phyloP scores from a whole-genome alignment of 2,797 vertebrate species.

The Melanotaenia boesemani region DNA sequence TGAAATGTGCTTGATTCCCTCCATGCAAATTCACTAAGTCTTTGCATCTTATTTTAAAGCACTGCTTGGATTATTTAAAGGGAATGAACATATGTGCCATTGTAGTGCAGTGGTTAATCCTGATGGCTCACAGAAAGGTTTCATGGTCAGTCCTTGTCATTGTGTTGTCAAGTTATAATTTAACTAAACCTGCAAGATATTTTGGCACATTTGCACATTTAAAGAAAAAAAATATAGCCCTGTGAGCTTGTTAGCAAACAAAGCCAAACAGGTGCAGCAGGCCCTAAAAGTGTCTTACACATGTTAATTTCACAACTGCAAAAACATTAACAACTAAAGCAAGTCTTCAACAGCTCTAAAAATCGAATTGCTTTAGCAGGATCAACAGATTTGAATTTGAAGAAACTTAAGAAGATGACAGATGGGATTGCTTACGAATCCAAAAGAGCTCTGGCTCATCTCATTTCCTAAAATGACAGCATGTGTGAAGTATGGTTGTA shows the following conservation, averaged over 20 bases:
- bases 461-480: conserved; percentile 45
- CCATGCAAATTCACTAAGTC: conserved; percentile 7
- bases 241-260: background rate
- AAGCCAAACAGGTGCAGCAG: background rate
- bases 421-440: conserved; percentile 44
- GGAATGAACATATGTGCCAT: background rate
- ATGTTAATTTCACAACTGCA: background rate
- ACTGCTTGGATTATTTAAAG: background rate
- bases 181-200: no score
- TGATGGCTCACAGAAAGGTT: background rate
- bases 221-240: background rate
- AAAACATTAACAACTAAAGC: background rate
- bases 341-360: background rate
- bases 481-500: conserved; percentile 24
- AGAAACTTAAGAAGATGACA: conserved; percentile 39
- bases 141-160: background rate
- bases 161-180: background rate
- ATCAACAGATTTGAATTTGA: conserved; percentile 44
- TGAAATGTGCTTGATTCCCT: conserved; percentile 37
- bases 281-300: background rate
- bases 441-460: conserved; percentile 45
- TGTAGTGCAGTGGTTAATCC: background rate
- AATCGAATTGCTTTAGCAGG: conserved; percentile 18
- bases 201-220: background rate
- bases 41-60: background rate